Conservation (phyloP, 35 echinoderm and acorn worm species). For the Strongylocentrotus purpuratus region DNA sequence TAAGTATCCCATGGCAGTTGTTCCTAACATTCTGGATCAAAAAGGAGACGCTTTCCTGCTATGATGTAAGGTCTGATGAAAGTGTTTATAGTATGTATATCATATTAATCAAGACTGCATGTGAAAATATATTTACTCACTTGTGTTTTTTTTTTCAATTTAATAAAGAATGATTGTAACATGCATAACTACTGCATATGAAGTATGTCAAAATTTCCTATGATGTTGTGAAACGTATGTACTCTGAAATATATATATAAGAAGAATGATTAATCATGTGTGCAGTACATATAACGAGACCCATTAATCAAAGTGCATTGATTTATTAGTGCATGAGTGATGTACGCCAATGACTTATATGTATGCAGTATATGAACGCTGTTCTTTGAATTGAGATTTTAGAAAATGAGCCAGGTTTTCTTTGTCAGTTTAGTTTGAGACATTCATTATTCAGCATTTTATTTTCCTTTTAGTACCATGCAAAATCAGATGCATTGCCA, state of each 20-base stretch:
- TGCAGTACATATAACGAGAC: background rate
- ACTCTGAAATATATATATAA: background rate
- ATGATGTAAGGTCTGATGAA: constrained; percentile 6
- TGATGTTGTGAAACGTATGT: background rate
- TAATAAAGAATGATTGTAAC: background rate
- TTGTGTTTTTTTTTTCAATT: background rate
- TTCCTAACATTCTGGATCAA: no score
- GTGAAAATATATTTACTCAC: background rate
- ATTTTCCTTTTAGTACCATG: background rate
- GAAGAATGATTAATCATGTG: background rate
- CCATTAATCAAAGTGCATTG: background rate
- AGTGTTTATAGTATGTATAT: background rate
- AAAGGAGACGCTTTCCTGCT: no score
- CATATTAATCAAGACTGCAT: background rate
- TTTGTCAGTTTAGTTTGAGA: background rate
- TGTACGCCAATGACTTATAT: background rate
- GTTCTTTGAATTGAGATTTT: background rate
- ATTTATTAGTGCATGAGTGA: background rate
- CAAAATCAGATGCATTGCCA: background rate
- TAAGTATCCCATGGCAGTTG: background rate
- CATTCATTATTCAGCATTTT: background rate
- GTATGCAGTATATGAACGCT: background rate
- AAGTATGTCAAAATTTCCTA: no score
- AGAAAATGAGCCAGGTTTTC: background rate
- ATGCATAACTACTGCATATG: background rate